phyloP scores from a whole-genome alignment of 2,888 invertebrate species.

The Tineola bisselliella region DNA sequence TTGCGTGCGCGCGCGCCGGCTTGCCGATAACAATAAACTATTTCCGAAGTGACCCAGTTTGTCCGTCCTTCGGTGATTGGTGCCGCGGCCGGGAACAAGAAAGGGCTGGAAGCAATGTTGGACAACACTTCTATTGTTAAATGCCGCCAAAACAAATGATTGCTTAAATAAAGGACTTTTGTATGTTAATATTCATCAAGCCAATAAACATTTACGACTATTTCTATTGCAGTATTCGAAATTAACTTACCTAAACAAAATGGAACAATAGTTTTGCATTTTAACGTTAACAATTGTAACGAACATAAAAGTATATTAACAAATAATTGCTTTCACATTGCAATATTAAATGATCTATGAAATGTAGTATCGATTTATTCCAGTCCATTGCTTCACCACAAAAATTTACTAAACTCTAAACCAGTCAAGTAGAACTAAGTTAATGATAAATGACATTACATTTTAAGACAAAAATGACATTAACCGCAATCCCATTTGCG shows the following conservation, averaged over 20 bases:
- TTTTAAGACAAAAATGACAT: background rate
- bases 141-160: slow-evolving; percentile 21
- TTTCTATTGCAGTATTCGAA: background rate
- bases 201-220: background rate
- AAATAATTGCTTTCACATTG: background rate
- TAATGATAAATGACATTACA: slow-evolving; percentile 4
- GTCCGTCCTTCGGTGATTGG: slow-evolving; percentile 65
- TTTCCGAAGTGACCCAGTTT: slow-evolving; percentile 68
- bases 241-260: background rate
- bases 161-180: slow-evolving; percentile 32
- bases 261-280: background rate
- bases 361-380: slow-evolving; percentile 9
- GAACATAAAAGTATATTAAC: background rate
- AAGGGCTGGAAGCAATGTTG: slow-evolving; percentile 56
- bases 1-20: slow-evolving; percentile 61
- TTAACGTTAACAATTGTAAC: background rate
- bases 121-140: slow-evolving; percentile 41
- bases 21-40: slow-evolving; percentile 68
- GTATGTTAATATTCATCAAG: background rate
- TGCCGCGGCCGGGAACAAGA: slow-evolving; percentile 65
- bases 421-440: slow-evolving; percentile 5
- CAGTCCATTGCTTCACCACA: slow-evolving; percentile 7
- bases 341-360: slow-evolving; percentile 5
- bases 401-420: slow-evolving; percentile 1
- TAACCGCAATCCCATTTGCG: background rate